Evolutionary conservation across 2,113 vertebrate species (phyloP), one percentile per base, ranked within the genome.

Genomic region (Pseudorasbora parva): DNA sequence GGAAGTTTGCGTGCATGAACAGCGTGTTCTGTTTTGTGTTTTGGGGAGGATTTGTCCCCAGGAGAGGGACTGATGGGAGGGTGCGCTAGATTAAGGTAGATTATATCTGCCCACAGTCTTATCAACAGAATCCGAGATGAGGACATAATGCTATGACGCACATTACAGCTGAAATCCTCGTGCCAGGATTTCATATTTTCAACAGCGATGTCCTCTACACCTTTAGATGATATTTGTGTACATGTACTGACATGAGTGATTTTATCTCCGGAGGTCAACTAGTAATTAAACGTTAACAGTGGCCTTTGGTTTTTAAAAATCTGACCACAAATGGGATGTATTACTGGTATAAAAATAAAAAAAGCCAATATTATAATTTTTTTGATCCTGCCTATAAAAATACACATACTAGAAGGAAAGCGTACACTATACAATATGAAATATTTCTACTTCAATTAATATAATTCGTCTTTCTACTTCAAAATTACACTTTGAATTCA

Each of bases 101-200:
- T 93, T 93, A 93, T 90, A 87, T 92, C 90, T 89, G 72, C 84
- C 79, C 27, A 86, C 90, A 89, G 91, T 92, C 87, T 89, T 84
- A 86, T 88, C 88, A 90, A 87, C 92, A 88, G 91, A 89, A 92
- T 92, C 89, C 89, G 90, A 89, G 89, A 87, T 82, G 87, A 92
- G 90, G 90, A 91, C 88, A 89, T 85, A 79, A 87, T 85, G 51
- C 57, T 59, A 19, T 82, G 77, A 76, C 83, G 75, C 82, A 84
- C 30, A 27, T 51, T 37, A 79, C 59, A 69, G 71, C 72, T 75
- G 5, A 54, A 37, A 45, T 59, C 78, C 85, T 78, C 78, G 8
- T 81, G 45, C 47, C 45, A 69, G 47, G 56, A 64, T 79, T 47
- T 27, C 59, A 79, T 37, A 45, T 78, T 77, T 77, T n/a, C 74